Evolutionary conservation across 2,797 vertebrate genomes (phyloP), one percentile per base, ranked within the genome.

Genomic region (Yasuhikotakia modesta): DNA sequence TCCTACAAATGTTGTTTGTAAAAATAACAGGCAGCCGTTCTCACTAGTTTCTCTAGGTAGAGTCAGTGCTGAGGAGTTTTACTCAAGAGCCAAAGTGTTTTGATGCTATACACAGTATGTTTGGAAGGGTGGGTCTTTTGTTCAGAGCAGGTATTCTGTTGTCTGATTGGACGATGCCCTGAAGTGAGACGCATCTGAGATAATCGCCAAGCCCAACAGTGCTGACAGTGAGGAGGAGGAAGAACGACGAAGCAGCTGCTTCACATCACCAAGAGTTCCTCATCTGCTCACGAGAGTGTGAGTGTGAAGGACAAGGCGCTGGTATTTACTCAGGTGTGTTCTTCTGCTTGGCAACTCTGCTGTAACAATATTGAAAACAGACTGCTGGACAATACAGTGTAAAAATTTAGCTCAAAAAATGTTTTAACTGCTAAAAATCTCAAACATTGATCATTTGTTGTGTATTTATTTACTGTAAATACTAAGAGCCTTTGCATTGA

Each of bases 271-370:
- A 78, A 71, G n/a, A 66, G 50, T 80, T 76, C 64, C 32, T 73
- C 64, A 21, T 72, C 30, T 64, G 70, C 21, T 5, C 57, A 53
- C 27, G 4, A 71, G 53, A 85, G 77, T 75, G 81, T 80, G 88
- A 84, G 81, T 85, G 83, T 79, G 81, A 82, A 73, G 75, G 81
- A 69, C 12, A 61, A 27, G 68, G 65, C 30, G 57, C 60, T 64
- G 86, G 73, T 92, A 91, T 93, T 93, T 92, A 92, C 86, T 90
- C 92, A 93, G 93, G 92, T 93, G 93, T 90, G 89, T 86, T 89
- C 82, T 85, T 85, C 52, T 88, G 88, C 85, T 84, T 87, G 89
- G 90, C 91, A 89, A 90, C 88, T 90, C 89, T 87, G 85, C 71
- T 87, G 79, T 82, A 89, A 88, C 88, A 89, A 87, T 86, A 91